Evolutionary conservation across 2,888 invertebrate genomes (phyloP), one percentile per base, ranked within the genome.

Genomic region (Hedychridium roseum): DNA sequence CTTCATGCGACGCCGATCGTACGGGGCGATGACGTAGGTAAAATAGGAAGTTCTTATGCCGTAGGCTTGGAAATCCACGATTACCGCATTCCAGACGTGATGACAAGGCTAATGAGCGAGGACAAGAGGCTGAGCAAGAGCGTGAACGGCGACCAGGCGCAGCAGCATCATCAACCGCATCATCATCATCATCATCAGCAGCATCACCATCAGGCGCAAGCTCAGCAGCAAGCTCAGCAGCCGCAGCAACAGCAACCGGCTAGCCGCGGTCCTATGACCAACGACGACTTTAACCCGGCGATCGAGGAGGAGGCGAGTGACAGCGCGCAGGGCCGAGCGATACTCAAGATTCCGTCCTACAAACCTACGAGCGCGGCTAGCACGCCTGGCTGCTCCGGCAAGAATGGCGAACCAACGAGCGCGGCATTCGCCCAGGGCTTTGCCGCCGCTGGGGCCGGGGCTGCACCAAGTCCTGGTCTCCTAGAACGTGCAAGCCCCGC

Each of bases 331-430:
- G 79, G 80, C 66, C 68, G 78, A 70, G 89, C 92, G 81, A 92
- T 94, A 81, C 87, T 94, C 73, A 92, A 92, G 84, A 92, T 94
- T 86, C 94, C 94, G 84, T 93, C 94, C 85, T 94, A 91, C 82
- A 89, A 88, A 80, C 91, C 92, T 66, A 75, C 73, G 50, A 74
- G 55, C 40, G 51, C 51, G 9, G 39, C 21, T 5, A 31, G 59
- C 44, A 71, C 72, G 55, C 70, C 70, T 43, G 73, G 72, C 38
- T 73, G 72, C 50, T 73, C 76, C 35, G 76, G 73, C 59, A 77
- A 75, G 60, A 76, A 75, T 64, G 72, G 78, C 47, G 69, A 72
- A 46, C 70, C 72, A 31, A 71, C 67, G 11, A 70, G 70, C 44
- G 67, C 66, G 6, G 72, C 71, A 21, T 70, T 73, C 42, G 71